Evolutionary conservation across 2,888 invertebrate genomes (phyloP).

Genomic region (Heliconius sara): DNA sequence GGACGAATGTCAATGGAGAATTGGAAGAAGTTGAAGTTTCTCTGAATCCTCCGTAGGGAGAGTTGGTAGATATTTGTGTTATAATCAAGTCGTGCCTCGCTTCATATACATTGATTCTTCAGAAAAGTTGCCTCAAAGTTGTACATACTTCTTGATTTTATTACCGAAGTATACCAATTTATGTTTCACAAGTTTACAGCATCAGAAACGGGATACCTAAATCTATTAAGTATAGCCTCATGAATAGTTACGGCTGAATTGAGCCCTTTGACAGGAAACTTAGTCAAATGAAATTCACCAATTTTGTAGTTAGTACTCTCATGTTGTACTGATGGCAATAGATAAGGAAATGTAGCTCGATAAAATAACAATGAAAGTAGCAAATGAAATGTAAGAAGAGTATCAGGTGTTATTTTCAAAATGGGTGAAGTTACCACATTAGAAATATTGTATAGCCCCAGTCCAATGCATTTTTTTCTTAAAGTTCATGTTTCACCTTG

Average conservation of each 20-base stretch:
- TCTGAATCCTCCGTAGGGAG: constrained; percentile 28
- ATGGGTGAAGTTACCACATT: no score
- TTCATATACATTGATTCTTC: constrained; percentile 36
- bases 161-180: constrained; percentile 37
- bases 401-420: no score
- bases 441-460: no score
- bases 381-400: background rate
- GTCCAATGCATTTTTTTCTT: no score
- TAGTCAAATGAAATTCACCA: background rate
- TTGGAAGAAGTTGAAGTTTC: constrained; percentile 37
- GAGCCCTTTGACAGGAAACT: constrained; percentile 17
- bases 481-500: no score
- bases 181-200: constrained; percentile 37
- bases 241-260: constrained; percentile 23
- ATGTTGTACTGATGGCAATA: background rate
- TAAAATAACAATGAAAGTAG: background rate
- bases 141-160: constrained; percentile 35
- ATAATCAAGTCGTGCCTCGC: constrained; percentile 34
- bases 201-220: constrained; percentile 44
- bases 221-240: constrained; percentile 18
- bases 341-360: background rate
- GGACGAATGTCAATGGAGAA: constrained; percentile 45
- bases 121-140: constrained; percentile 29
- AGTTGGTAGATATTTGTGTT: constrained; percentile 22
- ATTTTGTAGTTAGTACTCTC: background rate